Evolutionary conservation across 2,888 invertebrate genomes (phyloP).

Genomic region (Macaria notata): DNA sequence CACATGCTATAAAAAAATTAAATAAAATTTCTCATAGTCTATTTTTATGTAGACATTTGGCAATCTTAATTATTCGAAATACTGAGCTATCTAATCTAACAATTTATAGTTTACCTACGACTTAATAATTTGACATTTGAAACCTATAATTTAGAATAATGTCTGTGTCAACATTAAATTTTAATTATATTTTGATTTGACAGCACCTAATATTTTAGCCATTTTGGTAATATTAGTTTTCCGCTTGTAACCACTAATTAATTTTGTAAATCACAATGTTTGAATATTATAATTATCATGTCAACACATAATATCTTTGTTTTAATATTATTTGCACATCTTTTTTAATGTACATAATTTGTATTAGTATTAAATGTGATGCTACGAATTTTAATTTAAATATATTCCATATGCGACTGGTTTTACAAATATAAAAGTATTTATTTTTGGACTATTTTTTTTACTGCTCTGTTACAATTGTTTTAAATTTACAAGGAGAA

Average conservation of each 20-base stretch:
- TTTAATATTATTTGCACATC: slow-evolving; percentile 20
- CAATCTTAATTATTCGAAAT: too few relatives aligned
- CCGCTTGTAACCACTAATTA: slow-evolving; percentile 6
- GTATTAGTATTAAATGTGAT: slow-evolving; percentile 22
- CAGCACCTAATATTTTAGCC: slow-evolving; percentile 2
- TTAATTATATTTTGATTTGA: slow-evolving; percentile 13
- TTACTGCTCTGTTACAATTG: slow-evolving; percentile 8
- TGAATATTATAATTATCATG: slow-evolving; percentile 24
- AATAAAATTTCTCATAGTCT: too few relatives aligned
- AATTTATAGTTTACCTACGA: too few relatives aligned
- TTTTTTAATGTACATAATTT: slow-evolving; percentile 3
- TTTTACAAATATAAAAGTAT: slow-evolving; percentile 18
- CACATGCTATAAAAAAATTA: too few relatives aligned
- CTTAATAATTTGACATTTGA: slow-evolving; percentile 4
- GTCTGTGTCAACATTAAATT: slow-evolving; percentile 5
- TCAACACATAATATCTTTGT: slow-evolving; percentile 25
- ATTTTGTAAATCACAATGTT: slow-evolving; percentile 14
- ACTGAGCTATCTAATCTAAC: too few relatives aligned
- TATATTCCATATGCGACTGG: slow-evolving; percentile 23
- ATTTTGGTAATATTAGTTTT: slow-evolving; percentile 9
- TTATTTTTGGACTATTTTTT: background rate
- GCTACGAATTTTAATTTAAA: background rate
- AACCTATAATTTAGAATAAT: slow-evolving; percentile 9
- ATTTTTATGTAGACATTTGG: too few relatives aligned
- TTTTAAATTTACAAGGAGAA: background rate